A percentile compares a stretch with the other conserved stretches of the same genome.
These are phyloP conservation scores for Tadarida brasiliensis DNA, from an alignment of 2,797 vertebrate species.

Conservation along the genomic window DNA sequence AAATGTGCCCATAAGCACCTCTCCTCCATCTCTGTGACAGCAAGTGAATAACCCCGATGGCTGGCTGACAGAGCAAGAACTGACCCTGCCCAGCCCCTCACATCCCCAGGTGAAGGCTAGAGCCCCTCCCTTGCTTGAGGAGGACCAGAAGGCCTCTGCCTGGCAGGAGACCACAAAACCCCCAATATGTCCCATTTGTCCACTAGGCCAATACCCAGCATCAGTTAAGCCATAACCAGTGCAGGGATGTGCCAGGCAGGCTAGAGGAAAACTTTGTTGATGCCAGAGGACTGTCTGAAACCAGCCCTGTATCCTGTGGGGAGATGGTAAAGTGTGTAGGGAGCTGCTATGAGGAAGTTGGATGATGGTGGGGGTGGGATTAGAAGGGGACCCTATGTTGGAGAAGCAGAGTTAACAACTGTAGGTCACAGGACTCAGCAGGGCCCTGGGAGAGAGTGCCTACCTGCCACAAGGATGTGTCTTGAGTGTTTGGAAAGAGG, in stretches of 20 bases:
- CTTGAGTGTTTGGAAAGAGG: too few relatives aligned
- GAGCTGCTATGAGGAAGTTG: accelerated
- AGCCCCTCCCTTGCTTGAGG: too few relatives aligned
- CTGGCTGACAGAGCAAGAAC: too few relatives aligned
- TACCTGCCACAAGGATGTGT: background rate
- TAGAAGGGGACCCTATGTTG: accelerated
- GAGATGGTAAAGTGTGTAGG: background rate
- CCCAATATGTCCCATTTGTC: too few relatives aligned
- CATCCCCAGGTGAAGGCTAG: too few relatives aligned
- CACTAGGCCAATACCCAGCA: too few relatives aligned
- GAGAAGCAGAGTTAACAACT: accelerated
- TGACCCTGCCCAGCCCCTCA: too few relatives aligned
- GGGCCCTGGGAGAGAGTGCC: background rate
- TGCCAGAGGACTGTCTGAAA: background rate
- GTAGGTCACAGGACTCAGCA: background rate
- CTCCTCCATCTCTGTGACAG: too few relatives aligned
- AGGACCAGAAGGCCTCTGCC: too few relatives aligned
- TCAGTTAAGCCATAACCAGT: accelerated
- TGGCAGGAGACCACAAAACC: too few relatives aligned
- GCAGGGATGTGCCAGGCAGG: accelerated
- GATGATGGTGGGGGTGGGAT: accelerated
- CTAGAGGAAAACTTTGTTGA: background rate
- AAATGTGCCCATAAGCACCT: background rate
- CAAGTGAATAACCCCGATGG: too few relatives aligned
- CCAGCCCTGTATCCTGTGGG: accelerated